phyloP scores from a whole-genome alignment of 2,888 invertebrate species.

The Cinara cedri region DNA sequence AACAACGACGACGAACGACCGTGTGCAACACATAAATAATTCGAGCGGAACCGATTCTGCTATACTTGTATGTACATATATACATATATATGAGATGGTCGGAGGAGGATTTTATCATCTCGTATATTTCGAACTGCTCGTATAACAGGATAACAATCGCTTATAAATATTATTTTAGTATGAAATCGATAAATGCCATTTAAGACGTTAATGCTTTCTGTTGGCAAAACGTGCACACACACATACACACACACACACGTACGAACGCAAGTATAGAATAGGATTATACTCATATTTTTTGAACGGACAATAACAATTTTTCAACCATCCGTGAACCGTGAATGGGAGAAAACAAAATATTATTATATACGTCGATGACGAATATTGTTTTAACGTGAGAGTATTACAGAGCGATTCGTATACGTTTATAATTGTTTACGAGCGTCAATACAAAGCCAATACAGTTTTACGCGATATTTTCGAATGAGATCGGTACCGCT shows the following conservation, averaged over 20 bases:
- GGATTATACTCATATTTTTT: background rate
- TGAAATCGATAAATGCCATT: background rate
- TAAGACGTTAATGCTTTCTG: background rate
- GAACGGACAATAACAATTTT: background rate
- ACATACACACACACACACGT: no score
- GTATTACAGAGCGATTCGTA: no score
- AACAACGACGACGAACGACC: no score
- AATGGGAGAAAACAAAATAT: background rate
- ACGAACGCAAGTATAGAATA: background rate
- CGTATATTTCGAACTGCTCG: no score
- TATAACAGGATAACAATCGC: background rate
- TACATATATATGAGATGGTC: background rate
- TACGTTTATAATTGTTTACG: no score
- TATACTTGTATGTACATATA: background rate
- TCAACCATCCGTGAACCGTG: background rate
- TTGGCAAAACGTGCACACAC: no score
- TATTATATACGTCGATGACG: background rate
- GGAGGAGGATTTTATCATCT: background rate
- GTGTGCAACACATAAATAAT: background rate
- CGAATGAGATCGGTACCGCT: no score
- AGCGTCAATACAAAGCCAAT: no score
- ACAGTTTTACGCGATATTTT: no score
- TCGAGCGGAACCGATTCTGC: background rate
- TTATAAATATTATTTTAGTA: constrained; percentile 2
- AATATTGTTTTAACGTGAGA: background rate